Evolutionary conservation across 2,888 invertebrate species (phyloP), one percentile per base, ranked within the genome.

Genomic region (Herminia tarsipennalis): DNA sequence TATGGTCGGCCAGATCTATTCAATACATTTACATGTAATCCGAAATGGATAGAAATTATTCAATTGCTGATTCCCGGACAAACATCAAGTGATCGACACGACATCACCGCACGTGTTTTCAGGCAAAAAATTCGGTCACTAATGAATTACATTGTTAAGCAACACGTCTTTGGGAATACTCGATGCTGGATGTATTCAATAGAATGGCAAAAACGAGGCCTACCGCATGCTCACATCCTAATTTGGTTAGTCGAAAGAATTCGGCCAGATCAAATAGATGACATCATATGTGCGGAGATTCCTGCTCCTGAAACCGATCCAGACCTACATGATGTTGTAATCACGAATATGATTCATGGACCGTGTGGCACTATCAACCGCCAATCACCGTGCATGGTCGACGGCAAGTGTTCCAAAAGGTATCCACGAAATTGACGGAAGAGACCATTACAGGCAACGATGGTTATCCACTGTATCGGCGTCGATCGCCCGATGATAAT

Each of bases 41-140:
- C 57, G 5, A 37, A 50, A 41, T 69, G 67, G 62, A 44, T 22
- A 22, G 63, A 69, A 56, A 71, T 58, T 35, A 41, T 8, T 27
- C 16, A 57, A 37, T 21, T 41, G 39, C 34, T 56, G 25, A 43
- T 5, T 24, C 16, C 47, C 12, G 51, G 53, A 20, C 57, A 56
- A 54, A 43, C 27, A 42, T 25, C 63, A 34, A 47, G 14, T 42
- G 57, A 71, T 59, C 30, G 73, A 8, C 69, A 69, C 41, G 66
- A 73, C 43, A 54, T 73, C 34, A 59, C 57, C 6, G 66, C 69
- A 43, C 32, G 60, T 37, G 34, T 60, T 0, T 63, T 61, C 33
- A 25, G 73, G 29, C 41, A 47, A 46, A 65, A 65, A 56, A 28
- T 64, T 1, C 38, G 39, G 34, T 52, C 40, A 5, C 33, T 60